Base-by-base conservation (phyloP, 2,797 vertebrate species). In the Phoxinus dragarum region DNA sequence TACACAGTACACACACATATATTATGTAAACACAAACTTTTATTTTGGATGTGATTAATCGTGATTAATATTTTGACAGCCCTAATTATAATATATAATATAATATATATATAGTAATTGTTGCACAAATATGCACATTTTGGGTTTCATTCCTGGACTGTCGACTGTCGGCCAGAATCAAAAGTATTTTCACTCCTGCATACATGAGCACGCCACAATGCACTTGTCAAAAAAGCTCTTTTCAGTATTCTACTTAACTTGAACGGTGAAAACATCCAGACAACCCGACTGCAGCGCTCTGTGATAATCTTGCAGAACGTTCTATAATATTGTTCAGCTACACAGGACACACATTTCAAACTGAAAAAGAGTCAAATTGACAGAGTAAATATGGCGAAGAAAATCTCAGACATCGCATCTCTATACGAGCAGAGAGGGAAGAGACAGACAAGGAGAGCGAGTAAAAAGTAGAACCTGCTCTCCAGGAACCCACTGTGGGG, bases 151-250 rank as follows among this genome's bases (percentile, higher is more conserved):
- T 76, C 56, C 34, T 64, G 56, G 44, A 38, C 8, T 80, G 67
- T 86, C n/a, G 49, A 88, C 84, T 66, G 47, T 49, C 38, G 23
- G 34, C 42, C 44, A 68, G 69, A 84, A 86, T 84, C 73, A 78
- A 69, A 81, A 79, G 84, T 82, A 16, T 80, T 77, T 74, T 88
- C 71, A 68, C 66, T 36, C 71, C 66, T 38, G 75, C 49, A 42
- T 85, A 78, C 66, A 81, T 81, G 66, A 87, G 80, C 47, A 81
- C 7, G 59, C 56, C 72, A 88, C 38, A 83, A 79, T 61, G 49
- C 82, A 89, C 87, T 81, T 84, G 78, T 72, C 76, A 49, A 85
- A 88, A 89, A 78, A 75, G 61, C 85, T 61, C 56, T 87, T 85
- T 72, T 83, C 80, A 69, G 77, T 34, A 75, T 69, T 83, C 69